phyloP scores from a whole-genome alignment of 2,888 invertebrate species.

The Melanotus villosus region DNA sequence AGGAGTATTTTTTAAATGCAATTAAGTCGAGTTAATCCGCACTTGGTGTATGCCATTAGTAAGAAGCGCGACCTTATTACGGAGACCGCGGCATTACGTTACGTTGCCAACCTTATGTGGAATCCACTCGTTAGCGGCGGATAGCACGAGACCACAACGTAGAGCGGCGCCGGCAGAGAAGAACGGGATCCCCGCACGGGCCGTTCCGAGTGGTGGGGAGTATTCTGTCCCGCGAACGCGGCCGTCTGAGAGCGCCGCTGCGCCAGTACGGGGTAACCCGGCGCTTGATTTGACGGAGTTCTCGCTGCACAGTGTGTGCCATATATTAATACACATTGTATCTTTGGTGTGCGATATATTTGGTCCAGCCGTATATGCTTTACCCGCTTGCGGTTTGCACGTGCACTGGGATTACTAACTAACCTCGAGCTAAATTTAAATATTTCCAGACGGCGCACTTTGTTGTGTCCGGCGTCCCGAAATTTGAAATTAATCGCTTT shows the following conservation, averaged over 20 bases:
- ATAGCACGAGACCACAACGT: conserved; percentile 55
- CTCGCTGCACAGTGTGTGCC: conserved; percentile 35
- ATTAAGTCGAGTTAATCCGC: not conserved
- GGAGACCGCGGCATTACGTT: conserved; percentile 30
- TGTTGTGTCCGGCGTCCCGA: conserved; percentile 14
- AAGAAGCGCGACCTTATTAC: conserved; percentile 36
- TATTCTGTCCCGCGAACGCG: conserved; percentile 60
- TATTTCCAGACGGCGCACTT: conserved; percentile 11
- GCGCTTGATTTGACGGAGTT: conserved; percentile 43
- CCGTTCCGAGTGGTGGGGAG: conserved; percentile 58
- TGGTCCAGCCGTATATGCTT: conserved; percentile 6
- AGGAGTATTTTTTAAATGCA: too few species aligned
- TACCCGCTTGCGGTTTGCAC: not conserved
- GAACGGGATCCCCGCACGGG: conserved; percentile 63
- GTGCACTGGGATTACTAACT: not conserved
- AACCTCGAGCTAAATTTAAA: conserved; percentile 17
- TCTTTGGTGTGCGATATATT: conserved; percentile 25
- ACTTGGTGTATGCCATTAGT: not conserved
- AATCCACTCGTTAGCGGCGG: conserved; percentile 48
- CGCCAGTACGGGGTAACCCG: conserved; percentile 63
- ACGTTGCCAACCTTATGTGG: conserved; percentile 41
- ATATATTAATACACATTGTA: conserved; percentile 1
- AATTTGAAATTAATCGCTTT: conserved; percentile 19
- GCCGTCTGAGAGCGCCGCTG: conserved; percentile 59
- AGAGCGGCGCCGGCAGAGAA: conserved; percentile 60